phyloP scores from a whole-genome alignment of 1,140 invertebrate species.

The Tribolium castaneum region DNA sequence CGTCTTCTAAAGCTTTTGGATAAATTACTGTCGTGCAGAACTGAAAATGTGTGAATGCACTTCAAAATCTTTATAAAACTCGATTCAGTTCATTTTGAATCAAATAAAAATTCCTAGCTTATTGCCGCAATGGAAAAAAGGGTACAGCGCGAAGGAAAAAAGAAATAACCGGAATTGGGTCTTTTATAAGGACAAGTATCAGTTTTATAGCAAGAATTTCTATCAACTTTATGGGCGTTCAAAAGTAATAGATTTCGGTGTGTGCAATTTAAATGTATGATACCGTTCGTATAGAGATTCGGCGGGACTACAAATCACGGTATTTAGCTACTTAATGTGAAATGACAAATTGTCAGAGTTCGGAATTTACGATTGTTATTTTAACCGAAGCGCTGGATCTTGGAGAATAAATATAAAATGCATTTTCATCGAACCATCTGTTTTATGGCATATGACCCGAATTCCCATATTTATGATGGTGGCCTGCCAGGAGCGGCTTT shows the following conservation, averaged over 20 bases:
- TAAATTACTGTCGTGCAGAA: neutral
- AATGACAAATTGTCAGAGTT: constrained; percentile 3
- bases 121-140: neutral
- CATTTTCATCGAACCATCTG: constrained; percentile 15
- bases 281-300: neutral
- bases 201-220: constrained; percentile 26
- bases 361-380: neutral
- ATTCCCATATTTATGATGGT: constrained; percentile 20
- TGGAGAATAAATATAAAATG: constrained; percentile 22
- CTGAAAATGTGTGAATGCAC: neutral
- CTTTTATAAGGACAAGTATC: constrained; percentile 20
- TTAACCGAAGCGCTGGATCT: neutral
- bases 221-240: constrained; percentile 9
- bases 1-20: neutral
- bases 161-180: constrained; percentile 16
- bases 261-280: constrained; percentile 29
- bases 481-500: neutral
- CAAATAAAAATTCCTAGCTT: neutral
- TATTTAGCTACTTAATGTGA: constrained; percentile 1
- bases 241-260: constrained; percentile 19
- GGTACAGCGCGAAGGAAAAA: neutral
- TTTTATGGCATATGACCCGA: constrained; percentile 5
- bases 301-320: constrained; percentile 3
- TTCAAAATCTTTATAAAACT: neutral
- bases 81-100: neutral